phyloP scores from a whole-genome alignment of 1,140 invertebrate genomes.

The Panulirus ornatus region DNA sequence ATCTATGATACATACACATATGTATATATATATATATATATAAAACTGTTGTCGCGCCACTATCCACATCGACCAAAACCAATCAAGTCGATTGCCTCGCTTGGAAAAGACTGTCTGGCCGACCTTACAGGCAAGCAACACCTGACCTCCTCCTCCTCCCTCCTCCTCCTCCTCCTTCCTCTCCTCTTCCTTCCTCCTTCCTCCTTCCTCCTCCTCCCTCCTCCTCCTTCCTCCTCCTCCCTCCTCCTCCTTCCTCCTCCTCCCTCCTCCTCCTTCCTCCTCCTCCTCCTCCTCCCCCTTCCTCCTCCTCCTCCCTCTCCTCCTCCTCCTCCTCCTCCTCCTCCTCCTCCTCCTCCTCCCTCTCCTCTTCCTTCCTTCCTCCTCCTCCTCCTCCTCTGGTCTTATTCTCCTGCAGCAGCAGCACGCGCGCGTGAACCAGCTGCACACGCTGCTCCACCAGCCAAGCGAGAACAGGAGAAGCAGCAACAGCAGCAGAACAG shows the following conservation, averaged over 20 bases:
- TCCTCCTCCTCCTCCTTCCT: neutral
- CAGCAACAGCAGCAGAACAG: no score
- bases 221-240: neutral
- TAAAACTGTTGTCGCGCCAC: neutral
- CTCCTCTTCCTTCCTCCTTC: constrained; percentile 6
- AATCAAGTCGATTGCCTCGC: no score
- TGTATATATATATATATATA: neutral
- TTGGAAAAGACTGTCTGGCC: no score
- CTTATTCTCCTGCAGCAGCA: neutral
- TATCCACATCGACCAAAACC: neutral
- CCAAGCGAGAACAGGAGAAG: no score
- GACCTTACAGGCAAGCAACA: no score
- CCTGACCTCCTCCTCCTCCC: no score
- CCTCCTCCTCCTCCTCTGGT: neutral
- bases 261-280: neutral
- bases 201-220: neutral
- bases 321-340: neutral
- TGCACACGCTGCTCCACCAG: no score
- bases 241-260: neutral
- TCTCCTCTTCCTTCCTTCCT: neutral
- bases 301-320: neutral
- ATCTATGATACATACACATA: neutral
- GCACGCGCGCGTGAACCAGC: no score
- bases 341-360: neutral
- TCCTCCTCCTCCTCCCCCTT: neutral